Conservation (phyloP, 2,888 invertebrate genomes). For the Rosalia funebris region DNA sequence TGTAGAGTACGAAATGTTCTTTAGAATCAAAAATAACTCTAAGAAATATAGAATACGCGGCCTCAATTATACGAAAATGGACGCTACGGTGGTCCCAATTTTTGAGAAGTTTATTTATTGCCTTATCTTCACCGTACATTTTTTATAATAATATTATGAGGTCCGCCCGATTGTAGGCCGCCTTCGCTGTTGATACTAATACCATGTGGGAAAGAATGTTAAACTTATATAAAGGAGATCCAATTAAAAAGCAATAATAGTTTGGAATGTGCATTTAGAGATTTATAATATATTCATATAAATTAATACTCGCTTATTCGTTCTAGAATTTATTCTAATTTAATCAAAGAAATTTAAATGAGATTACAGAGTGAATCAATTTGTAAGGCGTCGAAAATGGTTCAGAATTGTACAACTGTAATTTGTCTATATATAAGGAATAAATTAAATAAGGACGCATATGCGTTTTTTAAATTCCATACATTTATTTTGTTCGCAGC, state of each 20-base stretch:
- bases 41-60: no score
- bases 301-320: not conserved
- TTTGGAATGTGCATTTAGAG: constrained; percentile 10
- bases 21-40: no score
- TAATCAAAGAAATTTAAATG: constrained; percentile 11
- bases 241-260: constrained; percentile 15
- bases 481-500: no score
- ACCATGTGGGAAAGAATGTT: constrained; percentile 6
- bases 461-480: no score
- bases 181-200: not conserved
- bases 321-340: constrained; percentile 9
- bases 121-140: no score
- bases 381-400: constrained; percentile 1
- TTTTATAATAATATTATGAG: not conserved
- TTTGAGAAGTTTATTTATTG: no score
- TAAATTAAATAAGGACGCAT: no score
- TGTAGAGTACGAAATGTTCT: no score
- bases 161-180: not conserved
- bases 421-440: no score
- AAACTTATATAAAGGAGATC: constrained; percentile 6
- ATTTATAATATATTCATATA: constrained; percentile 6
- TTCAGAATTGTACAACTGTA: not conserved
- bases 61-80: no score
- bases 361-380: constrained; percentile 11
- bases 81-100: no score